Evolutionary conservation across 2,113 vertebrate genomes (phyloP).

Genomic region (Microcebus griseorufus): DNA sequence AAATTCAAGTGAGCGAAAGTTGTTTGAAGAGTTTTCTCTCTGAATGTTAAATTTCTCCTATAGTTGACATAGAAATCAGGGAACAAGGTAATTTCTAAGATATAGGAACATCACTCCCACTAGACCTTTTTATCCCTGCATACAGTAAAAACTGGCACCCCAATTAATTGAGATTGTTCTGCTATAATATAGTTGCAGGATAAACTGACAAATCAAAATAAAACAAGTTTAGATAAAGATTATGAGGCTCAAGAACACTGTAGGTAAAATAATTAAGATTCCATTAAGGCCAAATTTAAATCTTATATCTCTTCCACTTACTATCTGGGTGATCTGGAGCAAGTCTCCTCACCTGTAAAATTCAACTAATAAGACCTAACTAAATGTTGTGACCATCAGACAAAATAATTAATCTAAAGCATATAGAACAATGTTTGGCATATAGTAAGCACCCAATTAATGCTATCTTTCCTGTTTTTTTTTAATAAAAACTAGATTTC

Average conservation of each 20-base stretch:
- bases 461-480: neutral
- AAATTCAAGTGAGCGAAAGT: neutral
- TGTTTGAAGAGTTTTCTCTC: neutral
- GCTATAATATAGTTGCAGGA: neutral
- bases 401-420: neutral
- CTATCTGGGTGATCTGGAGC: neutral
- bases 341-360: neutral
- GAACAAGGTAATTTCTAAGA: constrained; percentile 58
- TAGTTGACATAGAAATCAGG: constrained; percentile 52
- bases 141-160: neutral
- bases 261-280: neutral
- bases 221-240: neutral
- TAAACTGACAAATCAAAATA: neutral
- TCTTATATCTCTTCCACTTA: neutral
- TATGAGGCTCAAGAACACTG: neutral
- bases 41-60: neutral
- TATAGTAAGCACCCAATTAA: neutral
- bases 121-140: neutral
- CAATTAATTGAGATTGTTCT: neutral
- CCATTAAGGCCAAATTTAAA: neutral
- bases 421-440: neutral
- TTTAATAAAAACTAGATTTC: neutral
- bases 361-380: neutral
- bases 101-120: neutral
- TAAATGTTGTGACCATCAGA: neutral